Base-by-base conservation (phyloP, 2,888 invertebrate species). In the Byasa hedistus region DNA sequence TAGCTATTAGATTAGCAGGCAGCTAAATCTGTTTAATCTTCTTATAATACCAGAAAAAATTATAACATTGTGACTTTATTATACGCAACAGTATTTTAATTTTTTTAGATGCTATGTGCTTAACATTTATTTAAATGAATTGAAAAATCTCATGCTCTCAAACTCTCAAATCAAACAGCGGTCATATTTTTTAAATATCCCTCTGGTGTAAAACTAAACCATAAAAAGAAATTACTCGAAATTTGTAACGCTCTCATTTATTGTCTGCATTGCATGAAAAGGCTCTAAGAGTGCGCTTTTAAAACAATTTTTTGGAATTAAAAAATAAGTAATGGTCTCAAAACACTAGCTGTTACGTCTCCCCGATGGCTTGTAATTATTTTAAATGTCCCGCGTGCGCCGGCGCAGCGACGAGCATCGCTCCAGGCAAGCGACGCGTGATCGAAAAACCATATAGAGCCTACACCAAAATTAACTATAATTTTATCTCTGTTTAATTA, bases 331-430 rank as follows among this genome's bases (percentile, higher is more conserved):
- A 89, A 91, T 91, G 91, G 86, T 87, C 89, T 87, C 86, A 91
- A 91, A 91, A 90, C 84, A 90, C 91, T 85, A 87, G 89, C 89
- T 91, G 88, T 89, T 89, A 86, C 85, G 83, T 85, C 87, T 87
- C 85, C 85, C 81, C 80, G 85, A 87, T 87, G 90, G 91, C 91
- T 92, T 92, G 91, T 92, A 92, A 92, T 92, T 92, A 92, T 92
- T 92, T 91, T 91, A 91, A 92, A 92, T 91, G 91, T 92, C 89
- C 91, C 91, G 92, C 89, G 75, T 73, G 76, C 75, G 77, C 76
- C 71, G 70, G 76, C 73, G 75, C 76, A 72, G 76, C 77, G 77
- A 75, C 69, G 74, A 76, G 72, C 77, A 75, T 70, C 73, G 84
- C 89, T 85, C 73, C 78, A 71, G 89, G 89, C 88, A 75, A 84